Percentiles rank a stretch among this genome's conserved stretches.
phyloP scores from a whole-genome alignment of 2,797 vertebrate genomes.

The Nannoperca obscura region DNA sequence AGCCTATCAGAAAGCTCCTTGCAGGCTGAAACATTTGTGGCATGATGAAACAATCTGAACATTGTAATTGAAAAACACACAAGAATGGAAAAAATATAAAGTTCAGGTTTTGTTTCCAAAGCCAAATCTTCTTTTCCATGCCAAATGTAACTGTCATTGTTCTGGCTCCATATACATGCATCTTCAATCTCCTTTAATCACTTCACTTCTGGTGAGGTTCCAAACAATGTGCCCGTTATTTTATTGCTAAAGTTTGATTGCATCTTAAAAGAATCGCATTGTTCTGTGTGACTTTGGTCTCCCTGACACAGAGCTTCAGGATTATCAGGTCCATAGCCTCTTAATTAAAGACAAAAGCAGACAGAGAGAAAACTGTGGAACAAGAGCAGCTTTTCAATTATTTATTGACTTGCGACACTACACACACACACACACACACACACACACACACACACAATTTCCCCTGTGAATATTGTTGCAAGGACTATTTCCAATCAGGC shows the following conservation, averaged over 20 bases:
- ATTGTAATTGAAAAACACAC: no score
- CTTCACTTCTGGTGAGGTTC: not conserved
- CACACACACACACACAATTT: constrained; percentile 2
- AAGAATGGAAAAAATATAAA: no score
- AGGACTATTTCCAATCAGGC: not conserved
- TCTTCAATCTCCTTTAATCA: constrained; percentile 19
- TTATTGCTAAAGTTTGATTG: constrained; percentile 54
- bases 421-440: constrained; percentile 24
- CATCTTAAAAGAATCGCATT: constrained; percentile 48
- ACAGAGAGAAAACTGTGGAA: constrained; percentile 54
- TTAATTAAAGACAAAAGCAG: constrained; percentile 79
- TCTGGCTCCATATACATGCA: not conserved
- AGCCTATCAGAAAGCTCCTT: not conserved
- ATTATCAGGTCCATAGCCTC: constrained; percentile 67
- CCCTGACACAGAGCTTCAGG: constrained; percentile 56
- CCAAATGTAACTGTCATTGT: no score
- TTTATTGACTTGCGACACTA: constrained; percentile 71
- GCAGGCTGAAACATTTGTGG: not conserved
- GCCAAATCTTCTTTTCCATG: no score
- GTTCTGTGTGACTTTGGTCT: constrained; percentile 72
- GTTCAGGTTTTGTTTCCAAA: no score
- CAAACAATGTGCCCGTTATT: constrained; percentile 17
- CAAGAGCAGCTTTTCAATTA: constrained; percentile 77
- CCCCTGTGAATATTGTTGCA: constrained; percentile 7
- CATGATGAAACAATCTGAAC: no score